Evolutionary conservation across 2,888 invertebrate species (phyloP).

Genomic region (Crioceris asparagi): DNA sequence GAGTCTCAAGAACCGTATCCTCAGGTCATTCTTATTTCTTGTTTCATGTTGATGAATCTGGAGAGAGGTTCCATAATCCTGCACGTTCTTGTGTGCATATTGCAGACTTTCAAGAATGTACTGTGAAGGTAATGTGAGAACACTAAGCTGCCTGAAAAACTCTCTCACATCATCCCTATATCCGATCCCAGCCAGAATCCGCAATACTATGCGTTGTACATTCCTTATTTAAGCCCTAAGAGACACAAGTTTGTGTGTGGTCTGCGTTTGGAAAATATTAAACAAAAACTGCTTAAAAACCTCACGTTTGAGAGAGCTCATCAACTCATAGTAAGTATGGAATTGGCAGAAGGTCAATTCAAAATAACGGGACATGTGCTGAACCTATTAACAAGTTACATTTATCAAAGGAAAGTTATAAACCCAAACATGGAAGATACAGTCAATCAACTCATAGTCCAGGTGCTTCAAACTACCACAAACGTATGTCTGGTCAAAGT

Average conservation of each 20-base stretch:
- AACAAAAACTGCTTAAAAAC: constrained; percentile 12
- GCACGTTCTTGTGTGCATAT: too few species aligned
- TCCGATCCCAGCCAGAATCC: too few species aligned
- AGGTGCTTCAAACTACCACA: too few species aligned
- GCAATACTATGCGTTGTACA: too few species aligned
- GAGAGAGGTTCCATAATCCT: too few species aligned
- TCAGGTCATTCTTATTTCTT: too few species aligned
- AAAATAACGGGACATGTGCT: constrained; percentile 6
- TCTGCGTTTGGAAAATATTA: constrained; percentile 1
- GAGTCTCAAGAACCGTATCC: too few species aligned
- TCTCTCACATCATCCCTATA: too few species aligned
- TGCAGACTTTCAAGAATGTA: too few species aligned
- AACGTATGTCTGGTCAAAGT: constrained; percentile 1
- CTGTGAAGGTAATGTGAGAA: too few species aligned
- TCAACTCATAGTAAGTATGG: constrained; percentile 2
- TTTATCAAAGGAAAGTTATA: constrained; percentile 1
- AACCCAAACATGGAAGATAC: background rate
- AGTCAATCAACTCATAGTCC: background rate
- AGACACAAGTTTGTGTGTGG: constrained; percentile 11
- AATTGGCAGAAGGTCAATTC: constrained; percentile 8
- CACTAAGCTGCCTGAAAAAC: too few species aligned
- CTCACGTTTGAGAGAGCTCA: constrained; percentile 6
- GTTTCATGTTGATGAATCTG: too few species aligned
- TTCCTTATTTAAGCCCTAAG: constrained; percentile 14
- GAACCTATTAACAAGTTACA: background rate